Evolutionary conservation across 92 coral and sea anemone genomes (phyloP), one percentile per base, ranked within the genome.

Genomic region (Plumapathes pennacea): DNA sequence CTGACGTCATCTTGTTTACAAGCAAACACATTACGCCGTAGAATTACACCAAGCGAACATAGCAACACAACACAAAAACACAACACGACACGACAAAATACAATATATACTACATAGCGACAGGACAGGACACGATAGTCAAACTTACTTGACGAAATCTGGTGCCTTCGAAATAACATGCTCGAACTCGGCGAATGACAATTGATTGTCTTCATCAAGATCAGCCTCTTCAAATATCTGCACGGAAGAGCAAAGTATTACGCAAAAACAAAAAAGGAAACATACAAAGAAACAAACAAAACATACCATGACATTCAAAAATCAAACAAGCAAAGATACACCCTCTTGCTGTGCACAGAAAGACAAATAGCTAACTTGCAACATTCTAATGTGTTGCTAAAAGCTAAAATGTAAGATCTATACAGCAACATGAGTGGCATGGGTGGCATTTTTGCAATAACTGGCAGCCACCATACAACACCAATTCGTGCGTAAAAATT

Each of bases 101-200:
- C 8, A 8, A 36, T 8, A 8, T 8, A 36, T 36, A 36, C 41
- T n/a, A 8, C 12, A 44, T 44, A 44, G 19, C 20, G 19, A 44
- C 8, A 6, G 5, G 6, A n/a, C n/a, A n/a, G n/a, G n/a, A n/a
- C n/a, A n/a, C n/a, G n/a, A 4, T 10, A 10, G 26, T 24, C n/a
- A 27, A 61, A 68, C 95, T 82, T 82, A 90, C 97, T 90, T 84
- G 31, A 90, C 90, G 69, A 90, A 90, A 60, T 92, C 98, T 0
- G 96, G 98, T 1, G 98, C 98, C 56, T 92, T 92, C 0, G 98
- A 92, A 49, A 92, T 88, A 14, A 92, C 96, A 76, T 92, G 98
- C 39, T 92, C 98, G 60, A 92, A 92, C 62, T 92, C 98, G 38
- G 98, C 98, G 65, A 92, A 92, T 6, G 98, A 92, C 25, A 92